Evolutionary conservation across 2,888 invertebrate species (phyloP).

Genomic region (Rhamnusium bicolor): DNA sequence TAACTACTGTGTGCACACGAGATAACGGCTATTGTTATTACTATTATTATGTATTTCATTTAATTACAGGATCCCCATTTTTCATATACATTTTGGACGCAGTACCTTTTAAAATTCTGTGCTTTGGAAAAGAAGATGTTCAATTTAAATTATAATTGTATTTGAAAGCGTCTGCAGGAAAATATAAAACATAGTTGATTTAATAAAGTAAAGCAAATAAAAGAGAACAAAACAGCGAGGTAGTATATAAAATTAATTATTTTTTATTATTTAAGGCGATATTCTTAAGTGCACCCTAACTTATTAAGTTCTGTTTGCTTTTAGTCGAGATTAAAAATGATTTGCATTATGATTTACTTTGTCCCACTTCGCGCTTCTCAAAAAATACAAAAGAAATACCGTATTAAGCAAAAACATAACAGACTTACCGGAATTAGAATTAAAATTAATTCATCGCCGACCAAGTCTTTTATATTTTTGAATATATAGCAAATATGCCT

Average conservation of each 20-base stretch:
- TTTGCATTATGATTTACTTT: slow-evolving; percentile 65
- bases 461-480: slow-evolving; percentile 35
- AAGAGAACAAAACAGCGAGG: slow-evolving; percentile 33
- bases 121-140: background rate
- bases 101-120: too few species aligned
- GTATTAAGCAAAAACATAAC: slow-evolving; percentile 56
- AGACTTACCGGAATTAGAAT: slow-evolving; percentile 62
- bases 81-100: background rate
- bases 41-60: slow-evolving; percentile 4
- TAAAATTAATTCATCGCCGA: slow-evolving; percentile 61
- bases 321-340: slow-evolving; percentile 65
- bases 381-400: slow-evolving; percentile 59
- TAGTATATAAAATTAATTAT: slow-evolving; percentile 55
- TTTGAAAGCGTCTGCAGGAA: background rate
- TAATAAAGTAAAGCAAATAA: slow-evolving; percentile 30
- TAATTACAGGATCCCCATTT: background rate
- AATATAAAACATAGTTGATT: slow-evolving; percentile 6
- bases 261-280: slow-evolving; percentile 55
- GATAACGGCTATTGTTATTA: slow-evolving; percentile 28
- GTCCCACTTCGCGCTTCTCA: slow-evolving; percentile 54
- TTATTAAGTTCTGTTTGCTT: slow-evolving; percentile 64
- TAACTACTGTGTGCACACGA: slow-evolving; percentile 15
- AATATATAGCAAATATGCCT: slow-evolving; percentile 50
- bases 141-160: background rate
- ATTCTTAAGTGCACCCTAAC: slow-evolving; percentile 54